Conservation (phyloP, 2,888 invertebrate genomes). For the Eupithecia abbreviata region DNA sequence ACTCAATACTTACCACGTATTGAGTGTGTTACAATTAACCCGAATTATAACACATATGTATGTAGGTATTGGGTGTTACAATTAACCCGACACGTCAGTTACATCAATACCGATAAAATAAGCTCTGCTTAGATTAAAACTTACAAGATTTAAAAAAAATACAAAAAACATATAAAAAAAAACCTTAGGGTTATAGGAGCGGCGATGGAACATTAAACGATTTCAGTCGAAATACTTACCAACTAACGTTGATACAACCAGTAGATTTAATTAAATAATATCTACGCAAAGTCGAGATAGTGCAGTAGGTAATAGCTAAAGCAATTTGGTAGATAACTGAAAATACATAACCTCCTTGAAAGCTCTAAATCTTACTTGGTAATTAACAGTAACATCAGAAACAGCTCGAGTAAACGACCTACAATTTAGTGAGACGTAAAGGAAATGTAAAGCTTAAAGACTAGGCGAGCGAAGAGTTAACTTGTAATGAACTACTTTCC, state of each 20-base stretch:
- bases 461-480: conserved; percentile 9
- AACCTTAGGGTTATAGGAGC: too few relatives aligned
- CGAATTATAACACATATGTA: too few relatives aligned
- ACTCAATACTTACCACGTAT: too few relatives aligned
- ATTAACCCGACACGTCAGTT: too few relatives aligned
- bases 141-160: too few relatives aligned
- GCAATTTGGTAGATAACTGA: conserved; percentile 53
- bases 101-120: not conserved
- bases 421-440: conserved; percentile 18
- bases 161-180: too few relatives aligned
- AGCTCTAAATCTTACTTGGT: conserved; percentile 56
- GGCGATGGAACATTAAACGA: not conserved
- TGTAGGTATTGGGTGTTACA: too few relatives aligned
- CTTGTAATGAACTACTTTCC: not conserved
- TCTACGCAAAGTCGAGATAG: conserved; percentile 37
- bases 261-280: conserved; percentile 31
- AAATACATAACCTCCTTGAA: conserved; percentile 56
- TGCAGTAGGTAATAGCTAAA: conserved; percentile 42
- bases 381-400: conserved; percentile 56
- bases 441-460: conserved; percentile 2
- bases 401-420: conserved; percentile 42
- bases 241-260: not conserved
- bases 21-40: too few relatives aligned
- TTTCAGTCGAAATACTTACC: not conserved
- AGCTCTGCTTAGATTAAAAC: not conserved